Evolutionary conservation across 2,888 invertebrate species (phyloP).

Genomic region (Rosalia funebris): DNA sequence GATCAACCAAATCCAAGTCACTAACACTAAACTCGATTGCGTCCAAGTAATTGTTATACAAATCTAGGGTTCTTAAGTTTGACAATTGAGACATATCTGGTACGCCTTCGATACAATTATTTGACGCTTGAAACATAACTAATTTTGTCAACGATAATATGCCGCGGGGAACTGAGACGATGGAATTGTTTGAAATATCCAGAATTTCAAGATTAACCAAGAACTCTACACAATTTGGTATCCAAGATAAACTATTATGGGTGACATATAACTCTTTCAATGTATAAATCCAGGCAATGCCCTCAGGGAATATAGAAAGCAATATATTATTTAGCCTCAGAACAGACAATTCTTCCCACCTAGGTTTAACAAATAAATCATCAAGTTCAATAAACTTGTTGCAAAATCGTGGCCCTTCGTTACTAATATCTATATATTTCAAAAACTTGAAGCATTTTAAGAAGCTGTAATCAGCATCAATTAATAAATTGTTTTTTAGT

Average conservation of each 20-base stretch:
- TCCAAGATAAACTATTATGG: conserved; percentile 46
- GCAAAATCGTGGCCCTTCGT: conserved; percentile 25
- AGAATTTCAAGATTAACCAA: conserved; percentile 47
- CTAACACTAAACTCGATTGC: conserved; percentile 23
- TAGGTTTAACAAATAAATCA: conserved; percentile 44
- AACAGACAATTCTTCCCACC: conserved; percentile 42
- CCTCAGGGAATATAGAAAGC: conserved; percentile 46
- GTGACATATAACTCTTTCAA: conserved; percentile 45
- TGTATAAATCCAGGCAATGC: conserved; percentile 43
- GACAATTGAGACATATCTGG: conserved; percentile 37
- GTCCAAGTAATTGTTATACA: conserved; percentile 46
- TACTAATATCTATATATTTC: conserved; percentile 49
- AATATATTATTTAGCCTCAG: conserved; percentile 42
- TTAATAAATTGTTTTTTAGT: conserved; percentile 41
- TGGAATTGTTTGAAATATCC: conserved; percentile 44
- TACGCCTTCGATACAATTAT: conserved; percentile 41
- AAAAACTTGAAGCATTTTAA: conserved; percentile 43
- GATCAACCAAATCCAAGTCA: conserved; percentile 37
- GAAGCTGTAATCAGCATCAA: conserved; percentile 43
- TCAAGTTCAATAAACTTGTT: conserved; percentile 46
- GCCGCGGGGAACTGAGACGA: conserved; percentile 41
- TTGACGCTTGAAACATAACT: conserved; percentile 36
- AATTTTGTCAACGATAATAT: conserved; percentile 35
- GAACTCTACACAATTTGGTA: conserved; percentile 45
- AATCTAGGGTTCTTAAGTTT: conserved; percentile 45